phyloP scores from a whole-genome alignment of 2,888 invertebrate genomes.

The Fragum sueziense region DNA sequence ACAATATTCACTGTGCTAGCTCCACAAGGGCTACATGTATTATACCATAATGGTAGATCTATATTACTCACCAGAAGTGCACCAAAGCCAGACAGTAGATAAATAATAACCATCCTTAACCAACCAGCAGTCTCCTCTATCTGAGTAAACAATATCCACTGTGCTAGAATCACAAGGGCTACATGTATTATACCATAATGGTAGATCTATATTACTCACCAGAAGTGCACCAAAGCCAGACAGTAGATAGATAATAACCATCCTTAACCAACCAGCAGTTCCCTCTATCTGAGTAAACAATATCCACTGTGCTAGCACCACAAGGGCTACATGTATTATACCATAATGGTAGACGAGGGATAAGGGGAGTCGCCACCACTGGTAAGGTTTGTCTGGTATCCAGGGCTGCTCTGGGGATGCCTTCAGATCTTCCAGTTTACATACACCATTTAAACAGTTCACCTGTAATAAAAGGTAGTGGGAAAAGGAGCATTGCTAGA shows the following conservation, averaged over 20 bases:
- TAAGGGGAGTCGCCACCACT: slow-evolving; percentile 74
- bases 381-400: slow-evolving; percentile 61
- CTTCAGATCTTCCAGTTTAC: slow-evolving; percentile 53
- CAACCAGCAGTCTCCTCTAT: slow-evolving; percentile 73
- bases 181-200: slow-evolving; percentile 72
- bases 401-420: slow-evolving; percentile 60
- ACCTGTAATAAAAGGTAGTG: slow-evolving; percentile 66
- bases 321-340: slow-evolving; percentile 65
- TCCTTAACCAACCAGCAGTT: slow-evolving; percentile 72
- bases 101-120: slow-evolving; percentile 70
- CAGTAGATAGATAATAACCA: slow-evolving; percentile 67
- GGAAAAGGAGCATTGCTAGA: no score
- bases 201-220: slow-evolving; percentile 62
- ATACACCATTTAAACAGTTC: slow-evolving; percentile 66
- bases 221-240: slow-evolving; percentile 67
- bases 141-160: slow-evolving; percentile 66
- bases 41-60: slow-evolving; percentile 71
- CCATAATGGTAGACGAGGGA: slow-evolving; percentile 72
- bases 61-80: slow-evolving; percentile 65
- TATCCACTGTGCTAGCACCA: slow-evolving; percentile 62
- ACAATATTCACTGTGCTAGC: slow-evolving; percentile 63
- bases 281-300: slow-evolving; percentile 70
- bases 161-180: slow-evolving; percentile 59
- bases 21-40: slow-evolving; percentile 65
- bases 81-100: slow-evolving; percentile 64